Conservation (phyloP, 1,140 invertebrate genomes). For the Zaprionus inermis region DNA sequence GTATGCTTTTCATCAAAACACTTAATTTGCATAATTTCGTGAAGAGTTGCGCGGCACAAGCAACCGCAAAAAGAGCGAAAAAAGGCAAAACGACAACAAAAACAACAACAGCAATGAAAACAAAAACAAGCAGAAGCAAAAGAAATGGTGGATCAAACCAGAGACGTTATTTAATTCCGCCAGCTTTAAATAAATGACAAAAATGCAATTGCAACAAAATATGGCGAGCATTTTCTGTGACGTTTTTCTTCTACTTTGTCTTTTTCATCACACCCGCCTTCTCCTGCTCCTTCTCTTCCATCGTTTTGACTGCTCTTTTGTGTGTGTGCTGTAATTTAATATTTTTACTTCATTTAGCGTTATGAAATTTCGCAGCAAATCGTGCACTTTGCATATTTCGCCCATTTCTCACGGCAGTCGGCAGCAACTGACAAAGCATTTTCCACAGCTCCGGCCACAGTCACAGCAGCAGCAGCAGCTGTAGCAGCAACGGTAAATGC, state of each 20-base stretch:
- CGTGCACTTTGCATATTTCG: slow-evolving; percentile 66
- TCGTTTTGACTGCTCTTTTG: neutral
- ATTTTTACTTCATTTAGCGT: slow-evolving; percentile 75
- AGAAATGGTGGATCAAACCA: slow-evolving; percentile 27
- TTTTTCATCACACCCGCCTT: too few relatives aligned
- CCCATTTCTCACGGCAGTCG: slow-evolving; percentile 32
- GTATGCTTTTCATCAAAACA: slow-evolving; percentile 78
- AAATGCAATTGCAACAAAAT: slow-evolving; percentile 56
- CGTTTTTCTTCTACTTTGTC: neutral
- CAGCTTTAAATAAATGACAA: slow-evolving; percentile 68
- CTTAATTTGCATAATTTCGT: slow-evolving; percentile 80
- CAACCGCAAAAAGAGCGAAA: slow-evolving; percentile 19
- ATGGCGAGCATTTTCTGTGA: slow-evolving; percentile 33
- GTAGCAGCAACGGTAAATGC: slow-evolving; percentile 41
- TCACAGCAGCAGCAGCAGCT: neutral
- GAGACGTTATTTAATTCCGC: slow-evolving; percentile 65
- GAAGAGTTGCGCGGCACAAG: slow-evolving; percentile 44
- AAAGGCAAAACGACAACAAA: slow-evolving; percentile 12
- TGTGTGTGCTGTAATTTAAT: slow-evolving; percentile 57
- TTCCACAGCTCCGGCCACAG: slow-evolving; percentile 12
- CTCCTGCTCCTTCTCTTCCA: neutral
- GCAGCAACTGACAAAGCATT: slow-evolving; percentile 54
- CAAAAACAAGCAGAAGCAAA: neutral
- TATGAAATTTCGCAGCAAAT: slow-evolving; percentile 65
- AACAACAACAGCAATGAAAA: slow-evolving; percentile 6